phyloP scores from a whole-genome alignment of 2,888 invertebrate genomes.

The Barypeithes pellucidus region DNA sequence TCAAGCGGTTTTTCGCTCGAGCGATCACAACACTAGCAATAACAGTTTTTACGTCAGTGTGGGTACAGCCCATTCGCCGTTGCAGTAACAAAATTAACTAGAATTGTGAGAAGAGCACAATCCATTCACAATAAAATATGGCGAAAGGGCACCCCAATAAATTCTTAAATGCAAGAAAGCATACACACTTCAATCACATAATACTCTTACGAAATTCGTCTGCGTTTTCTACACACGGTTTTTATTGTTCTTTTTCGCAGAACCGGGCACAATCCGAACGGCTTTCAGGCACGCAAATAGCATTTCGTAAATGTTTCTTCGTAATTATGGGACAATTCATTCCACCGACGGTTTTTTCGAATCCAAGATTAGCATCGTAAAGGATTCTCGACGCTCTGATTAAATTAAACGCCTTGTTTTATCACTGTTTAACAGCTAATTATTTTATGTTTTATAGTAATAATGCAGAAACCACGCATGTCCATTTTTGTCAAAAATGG shows the following conservation, averaged over 20 bases:
- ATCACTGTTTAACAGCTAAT: constrained; percentile 27
- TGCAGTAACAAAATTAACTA: too few species aligned
- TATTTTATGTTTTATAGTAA: constrained; percentile 17
- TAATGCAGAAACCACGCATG: too few species aligned
- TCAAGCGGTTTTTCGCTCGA: too few species aligned
- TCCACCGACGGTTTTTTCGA: constrained; percentile 42
- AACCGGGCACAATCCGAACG: constrained; percentile 31
- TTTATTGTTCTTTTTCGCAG: constrained; percentile 22
- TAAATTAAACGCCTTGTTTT: constrained; percentile 39
- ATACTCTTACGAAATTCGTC: constrained; percentile 8
- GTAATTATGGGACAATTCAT: constrained; percentile 46
- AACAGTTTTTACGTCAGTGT: too few species aligned
- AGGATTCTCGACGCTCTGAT: constrained; percentile 37
- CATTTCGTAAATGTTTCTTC: constrained; percentile 51
- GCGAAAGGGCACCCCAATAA: too few species aligned
- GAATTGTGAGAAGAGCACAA: too few species aligned
- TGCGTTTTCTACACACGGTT: neutral
- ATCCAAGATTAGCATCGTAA: constrained; percentile 48
- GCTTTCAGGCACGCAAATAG: constrained; percentile 50
- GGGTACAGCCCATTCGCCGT: too few species aligned
- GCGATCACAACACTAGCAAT: too few species aligned
- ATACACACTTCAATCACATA: neutral
- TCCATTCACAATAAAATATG: too few species aligned
- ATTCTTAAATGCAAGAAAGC: too few species aligned
- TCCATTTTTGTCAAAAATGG: too few species aligned